Evolutionary conservation across 1,140 invertebrate species (phyloP), one percentile per base, ranked within the genome.

Genomic region (Psilanteris sp.): DNA sequence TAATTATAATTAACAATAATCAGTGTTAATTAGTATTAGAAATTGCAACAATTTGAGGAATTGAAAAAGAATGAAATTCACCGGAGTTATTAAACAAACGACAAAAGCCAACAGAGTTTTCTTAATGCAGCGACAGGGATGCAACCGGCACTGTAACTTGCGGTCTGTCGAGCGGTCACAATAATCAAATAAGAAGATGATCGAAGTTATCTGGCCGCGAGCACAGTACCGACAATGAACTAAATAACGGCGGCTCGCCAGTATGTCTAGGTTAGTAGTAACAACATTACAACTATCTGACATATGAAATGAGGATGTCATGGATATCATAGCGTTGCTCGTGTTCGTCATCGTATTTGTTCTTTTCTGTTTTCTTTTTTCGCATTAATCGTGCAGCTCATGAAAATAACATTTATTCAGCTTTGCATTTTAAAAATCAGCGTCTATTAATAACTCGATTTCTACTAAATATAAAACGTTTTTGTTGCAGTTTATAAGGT

Each of bases 251-350:
- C 36, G 29, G 46, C 43, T 8, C 36, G 44, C 68, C 59, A 79
- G 64, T 79, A 54, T 85, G 82, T 85, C 82, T 85, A 83, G 81
- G 82, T 85, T 85, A 83, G 72, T 81, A 83, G 78, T 80, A 76
- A 81, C 78, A 81, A 81, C 78, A 79, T 76, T 81, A 62, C 75
- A 78, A 74, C 54, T 59, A 79, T 61, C 39, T 76, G 50, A 80
- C 73, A 64, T 77, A 79, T 79, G 41, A 79, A 79, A 79, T 77
- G 71, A 80, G 70, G 67, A 79, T 82, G 68, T 76, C 52, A 74
- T 32, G 55, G 61, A 61, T 61, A 67, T 37, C 31, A 29, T 36
- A 77, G 70, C 50, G 61, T 68, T 37, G 79, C 67, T 82, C 76
- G 77, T 66, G 29, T 37, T 66, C 39, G 8, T 43, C 9, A 10